Evolutionary conservation across 2,113 vertebrate genomes (phyloP), one percentile per base, ranked within the genome.

Genomic region (Anseranas semipalmata): DNA sequence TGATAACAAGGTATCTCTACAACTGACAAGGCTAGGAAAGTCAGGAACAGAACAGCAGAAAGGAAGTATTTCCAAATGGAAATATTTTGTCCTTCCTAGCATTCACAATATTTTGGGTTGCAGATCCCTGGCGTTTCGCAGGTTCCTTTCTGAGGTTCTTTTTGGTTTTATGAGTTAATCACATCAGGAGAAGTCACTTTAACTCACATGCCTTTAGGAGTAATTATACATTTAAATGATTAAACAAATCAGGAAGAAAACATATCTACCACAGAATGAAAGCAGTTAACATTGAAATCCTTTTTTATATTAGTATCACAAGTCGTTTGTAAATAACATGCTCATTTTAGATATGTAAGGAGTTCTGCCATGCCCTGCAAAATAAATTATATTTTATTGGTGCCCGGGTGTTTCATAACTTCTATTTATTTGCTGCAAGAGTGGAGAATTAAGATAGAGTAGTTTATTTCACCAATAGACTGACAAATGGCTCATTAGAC

Each of bases 401-500:
- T 97, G 97, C 95, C 96, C 5, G 90, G 94, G 93, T 98, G 95
- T 98, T 98, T 98, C 89, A 95, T 98, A 98, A 98, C 95, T 98
- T 98, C 97, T 98, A 98, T 98, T 98, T 98, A 98, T 98, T 98
- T 98, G 96, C 97, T 98, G 97, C 97, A 98, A 97, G 98, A 98
- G 95, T 97, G 92, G 94, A 98, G 98, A 97, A 98, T 98, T 98
- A 98, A 98, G 97, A 98, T 87, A 95, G 97, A 98, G 97, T 96
- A 98, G 97, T 98, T 97, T 97, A 97, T 97, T 98, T 98, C 97
- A 98, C 96, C 95, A 97, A 97, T 97, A 98, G 97, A 98, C 97
- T 97, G 97, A 98, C 97, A 98, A 98, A 98, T 98, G 98, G 97
- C 96, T 98, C 98, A 98, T 98, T 97, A 98, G 98, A 98, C 97